Conservation (phyloP, 2,888 invertebrate species). For the Zhengitettix transpicula region DNA sequence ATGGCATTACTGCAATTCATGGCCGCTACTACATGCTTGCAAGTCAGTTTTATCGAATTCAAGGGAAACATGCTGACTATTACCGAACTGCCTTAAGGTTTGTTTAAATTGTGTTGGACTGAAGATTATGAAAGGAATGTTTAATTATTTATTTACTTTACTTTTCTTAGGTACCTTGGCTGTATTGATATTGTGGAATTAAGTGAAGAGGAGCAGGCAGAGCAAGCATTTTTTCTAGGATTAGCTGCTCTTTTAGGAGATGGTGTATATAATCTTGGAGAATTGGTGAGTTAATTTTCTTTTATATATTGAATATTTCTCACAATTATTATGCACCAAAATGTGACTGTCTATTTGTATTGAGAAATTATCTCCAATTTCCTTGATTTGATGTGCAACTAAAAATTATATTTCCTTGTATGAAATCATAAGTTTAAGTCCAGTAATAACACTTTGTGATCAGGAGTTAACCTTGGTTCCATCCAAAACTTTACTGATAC, state of each 20-base stretch:
- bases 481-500: too few relatives aligned
- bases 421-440: too few relatives aligned
- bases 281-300: conserved; percentile 43
- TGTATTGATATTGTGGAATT: conserved; percentile 54
- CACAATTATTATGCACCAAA: not conserved
- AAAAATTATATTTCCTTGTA: too few relatives aligned
- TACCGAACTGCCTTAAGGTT: conserved; percentile 85
- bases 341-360: too few relatives aligned
- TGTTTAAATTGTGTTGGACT: not conserved
- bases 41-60: conserved; percentile 75
- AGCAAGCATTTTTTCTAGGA: conserved; percentile 79
- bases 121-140: too few relatives aligned
- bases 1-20: conserved; percentile 86
- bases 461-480: too few relatives aligned
- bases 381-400: too few relatives aligned
- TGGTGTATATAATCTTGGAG: conserved; percentile 92
- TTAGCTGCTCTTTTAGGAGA: conserved; percentile 88
- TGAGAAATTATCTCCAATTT: too few relatives aligned
- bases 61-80: conserved; percentile 85
- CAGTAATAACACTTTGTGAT: too few relatives aligned
- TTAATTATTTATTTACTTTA: too few relatives aligned
- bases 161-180: conserved; percentile 40
- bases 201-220: conserved; percentile 44
- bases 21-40: conserved; percentile 87
- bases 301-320: not conserved